Evolutionary conservation across 2,888 invertebrate species (phyloP).

Genomic region (Dendrolimus pini): DNA sequence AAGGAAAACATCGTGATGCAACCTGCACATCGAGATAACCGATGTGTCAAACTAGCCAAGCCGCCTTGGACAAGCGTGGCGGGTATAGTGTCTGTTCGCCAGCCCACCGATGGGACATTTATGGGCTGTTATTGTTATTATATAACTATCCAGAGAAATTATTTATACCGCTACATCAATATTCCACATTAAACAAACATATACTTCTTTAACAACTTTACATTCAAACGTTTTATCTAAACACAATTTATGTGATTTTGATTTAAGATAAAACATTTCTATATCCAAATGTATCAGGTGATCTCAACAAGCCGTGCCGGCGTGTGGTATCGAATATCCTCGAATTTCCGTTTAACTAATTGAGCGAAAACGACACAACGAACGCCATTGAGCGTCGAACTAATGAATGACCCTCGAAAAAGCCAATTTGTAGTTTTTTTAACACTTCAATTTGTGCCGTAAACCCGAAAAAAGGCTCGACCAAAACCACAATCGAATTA

Average conservation of each 20-base stretch:
- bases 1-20: too few species aligned
- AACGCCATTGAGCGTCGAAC: slow-evolving; percentile 64
- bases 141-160: too few species aligned
- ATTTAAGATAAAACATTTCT: slow-evolving; percentile 6
- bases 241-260: slow-evolving; percentile 9
- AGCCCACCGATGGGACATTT: too few species aligned
- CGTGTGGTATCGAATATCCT: slow-evolving; percentile 43
- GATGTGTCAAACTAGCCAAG: too few species aligned
- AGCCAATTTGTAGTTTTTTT: slow-evolving; percentile 76
- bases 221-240: slow-evolving; percentile 5
- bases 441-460: slow-evolving; percentile 75
- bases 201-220: slow-evolving; percentile 2
- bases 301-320: slow-evolving; percentile 18
- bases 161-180: too few species aligned
- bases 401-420: slow-evolving; percentile 73
- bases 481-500: slow-evolving; percentile 77
- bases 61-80: too few species aligned
- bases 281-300: slow-evolving; percentile 15
- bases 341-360: slow-evolving; percentile 72
- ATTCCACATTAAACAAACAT: neutral
- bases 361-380: slow-evolving; percentile 72
- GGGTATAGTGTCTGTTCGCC: too few species aligned
- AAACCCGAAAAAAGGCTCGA: slow-evolving; percentile 70
- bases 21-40: too few species aligned
- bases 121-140: too few species aligned